Conservation (phyloP, 2,888 invertebrate genomes). For the Apodemia mormo region DNA sequence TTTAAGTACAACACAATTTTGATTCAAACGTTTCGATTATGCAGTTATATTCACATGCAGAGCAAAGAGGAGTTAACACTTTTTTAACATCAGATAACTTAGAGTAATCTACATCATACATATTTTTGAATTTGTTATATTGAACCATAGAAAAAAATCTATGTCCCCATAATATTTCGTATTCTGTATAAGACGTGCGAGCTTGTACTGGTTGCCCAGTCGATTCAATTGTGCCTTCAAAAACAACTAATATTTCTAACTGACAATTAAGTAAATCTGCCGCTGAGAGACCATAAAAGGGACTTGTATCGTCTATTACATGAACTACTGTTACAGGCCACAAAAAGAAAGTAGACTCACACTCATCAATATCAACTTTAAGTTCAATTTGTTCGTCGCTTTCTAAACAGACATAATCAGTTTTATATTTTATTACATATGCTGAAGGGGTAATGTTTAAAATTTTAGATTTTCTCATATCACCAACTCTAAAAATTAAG, state of each 20-base stretch:
- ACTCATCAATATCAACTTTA: conserved; percentile 88
- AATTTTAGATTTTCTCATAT: conserved; percentile 96
- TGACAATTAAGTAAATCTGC: conserved; percentile 92
- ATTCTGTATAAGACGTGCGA: conserved; percentile 89
- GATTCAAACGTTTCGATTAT: conserved; percentile 14
- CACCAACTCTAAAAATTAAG: conserved; percentile 95
- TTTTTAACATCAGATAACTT: conserved; percentile 92
- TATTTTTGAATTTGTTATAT: conserved; percentile 86
- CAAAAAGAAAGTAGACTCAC: conserved; percentile 95
- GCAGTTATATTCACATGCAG: conserved; percentile 83
- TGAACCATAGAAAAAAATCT: conserved; percentile 90
- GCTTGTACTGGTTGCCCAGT: conserved; percentile 93
- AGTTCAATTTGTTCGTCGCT: conserved; percentile 92
- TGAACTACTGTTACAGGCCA: conserved; percentile 98
- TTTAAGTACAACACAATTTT: neutral
- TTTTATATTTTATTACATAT: conserved; percentile 89
- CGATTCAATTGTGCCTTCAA: conserved; percentile 95
- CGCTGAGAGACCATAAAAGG: conserved; percentile 93
- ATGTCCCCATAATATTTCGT: conserved; percentile 94
- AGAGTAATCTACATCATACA: conserved; percentile 92
- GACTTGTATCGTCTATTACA: conserved; percentile 91
- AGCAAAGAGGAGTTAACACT: conserved; percentile 93
- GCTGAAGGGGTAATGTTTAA: conserved; percentile 94
- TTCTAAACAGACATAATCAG: conserved; percentile 88
- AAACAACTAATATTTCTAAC: conserved; percentile 92